These are phyloP conservation scores for Rallus crepitans DNA, from an alignment of 2,797 vertebrate species.

Conservation along the genomic window DNA sequence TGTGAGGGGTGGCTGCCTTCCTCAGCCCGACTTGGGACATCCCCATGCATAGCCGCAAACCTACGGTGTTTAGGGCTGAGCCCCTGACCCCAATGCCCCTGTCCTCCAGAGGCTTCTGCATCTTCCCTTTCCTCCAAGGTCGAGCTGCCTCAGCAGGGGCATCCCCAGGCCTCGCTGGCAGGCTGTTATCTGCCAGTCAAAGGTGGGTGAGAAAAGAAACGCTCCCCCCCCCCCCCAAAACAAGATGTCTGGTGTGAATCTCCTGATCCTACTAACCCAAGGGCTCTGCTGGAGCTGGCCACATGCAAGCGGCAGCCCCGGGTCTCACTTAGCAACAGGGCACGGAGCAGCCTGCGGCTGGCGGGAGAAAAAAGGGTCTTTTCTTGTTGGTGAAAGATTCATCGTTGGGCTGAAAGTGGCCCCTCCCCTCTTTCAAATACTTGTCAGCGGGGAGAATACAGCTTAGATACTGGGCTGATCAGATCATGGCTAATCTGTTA, in stretches of 20 bases:
- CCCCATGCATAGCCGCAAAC: background rate
- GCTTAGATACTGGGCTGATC: constrained; percentile 85
- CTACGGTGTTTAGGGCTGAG: background rate
- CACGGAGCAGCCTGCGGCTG: constrained; percentile 74
- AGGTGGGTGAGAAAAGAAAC: constrained; percentile 77
- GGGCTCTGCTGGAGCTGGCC: constrained; percentile 59
- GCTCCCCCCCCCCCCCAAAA: background rate
- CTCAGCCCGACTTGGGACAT: accelerated
- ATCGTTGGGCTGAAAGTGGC: constrained; percentile 87
- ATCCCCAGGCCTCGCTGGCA: constrained; percentile 73
- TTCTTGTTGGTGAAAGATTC: constrained; percentile 89
- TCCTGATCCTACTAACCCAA: constrained; percentile 76
- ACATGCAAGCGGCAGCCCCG: constrained; percentile 81
- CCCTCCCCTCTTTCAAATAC: constrained; percentile 88
- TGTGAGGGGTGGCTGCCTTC: background rate
- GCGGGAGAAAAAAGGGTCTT: constrained; percentile 80
- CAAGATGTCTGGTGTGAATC: constrained; percentile 86
- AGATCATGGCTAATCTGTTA: constrained; percentile 94
- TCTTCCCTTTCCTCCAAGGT: background rate
- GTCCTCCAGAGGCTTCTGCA: background rate
- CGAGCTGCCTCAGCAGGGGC: background rate
- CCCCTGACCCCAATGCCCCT: background rate
- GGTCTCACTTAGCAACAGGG: constrained; percentile 87
- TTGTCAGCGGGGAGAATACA: constrained; percentile 86
- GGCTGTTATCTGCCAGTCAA: constrained; percentile 86